Base-by-base conservation (phyloP, 2,113 vertebrate species). In the Romanogobio albipinnatus region DNA sequence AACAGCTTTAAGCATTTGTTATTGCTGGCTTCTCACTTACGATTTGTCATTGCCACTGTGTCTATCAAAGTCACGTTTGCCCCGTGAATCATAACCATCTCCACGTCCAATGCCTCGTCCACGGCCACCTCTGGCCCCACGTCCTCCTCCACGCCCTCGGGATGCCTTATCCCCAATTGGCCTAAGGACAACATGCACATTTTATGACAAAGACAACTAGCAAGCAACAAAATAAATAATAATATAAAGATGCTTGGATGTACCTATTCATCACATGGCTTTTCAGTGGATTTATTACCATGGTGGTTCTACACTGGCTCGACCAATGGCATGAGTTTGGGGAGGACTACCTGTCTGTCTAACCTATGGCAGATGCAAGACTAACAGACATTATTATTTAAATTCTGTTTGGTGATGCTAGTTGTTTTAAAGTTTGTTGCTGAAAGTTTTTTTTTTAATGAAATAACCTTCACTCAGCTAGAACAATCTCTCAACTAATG, bases 11-110 rank as follows among this genome's bases (percentile, higher is more conserved):
- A 45, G 15, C 36, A 39, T 83, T 9, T 36, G 22, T 81, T 76
- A 17, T 1, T 13, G 61, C 6, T 33, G 33, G 51, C 8, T 19
- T 24, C 7, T 3, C 62, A 87, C 97, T 97, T 95, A 99, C 98
- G 96, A 95, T 97, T 95, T 94, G 93, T 99, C 98, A 29, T 96
- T 99, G 93, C 98, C 97, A 49, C 97, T 98, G 89, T 99, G 97
- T 88, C 98, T 94, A 89, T 99, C 98, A 86, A 99, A 99, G 94
- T 99, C 98, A 71, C 98, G 97, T 36, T 99, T 99, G 91, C 98
- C 98, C 64, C 98, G 93, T 5, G 97, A 96, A 91, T 99, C 98
- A 85, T 99, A 99, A 10, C 97, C 98, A 19, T 99, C 98, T 0
- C 94, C 94, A 87, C 97, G 95, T 86, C 97, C 97, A 92, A 98